Percentiles rank a stretch among this genome's conserved stretches.
phyloP scores from a whole-genome alignment of 1,140 invertebrate genomes.

The Atta cephalotes region DNA sequence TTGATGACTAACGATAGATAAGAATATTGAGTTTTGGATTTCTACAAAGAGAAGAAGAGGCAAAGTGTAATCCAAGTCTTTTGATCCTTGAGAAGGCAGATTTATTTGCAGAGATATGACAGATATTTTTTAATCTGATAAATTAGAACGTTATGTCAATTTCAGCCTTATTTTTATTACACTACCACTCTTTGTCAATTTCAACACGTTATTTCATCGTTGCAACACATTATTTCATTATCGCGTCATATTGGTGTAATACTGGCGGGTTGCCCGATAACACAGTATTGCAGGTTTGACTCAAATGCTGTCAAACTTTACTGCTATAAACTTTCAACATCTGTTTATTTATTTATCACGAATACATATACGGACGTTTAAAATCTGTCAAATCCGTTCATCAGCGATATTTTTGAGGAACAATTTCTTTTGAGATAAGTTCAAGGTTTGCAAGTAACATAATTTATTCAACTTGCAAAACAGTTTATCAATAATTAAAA shows the following conservation, averaged over 20 bases:
- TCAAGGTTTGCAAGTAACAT: not conserved
- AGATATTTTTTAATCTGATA: not conserved
- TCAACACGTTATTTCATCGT: slow-evolving; percentile 2
- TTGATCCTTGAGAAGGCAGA: not conserved
- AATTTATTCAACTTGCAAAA: slow-evolving; percentile 13
- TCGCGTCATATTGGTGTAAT: not conserved
- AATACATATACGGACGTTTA: slow-evolving; percentile 8
- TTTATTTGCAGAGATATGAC: not conserved
- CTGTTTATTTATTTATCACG: slow-evolving; percentile 38
- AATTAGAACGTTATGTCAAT: not conserved
- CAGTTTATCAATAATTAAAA: not conserved
- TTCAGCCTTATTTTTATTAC: slow-evolving; percentile 26
- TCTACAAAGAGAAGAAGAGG: not conserved
- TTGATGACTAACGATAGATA: not conserved
- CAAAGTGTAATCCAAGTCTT: not conserved
- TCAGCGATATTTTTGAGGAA: not conserved
- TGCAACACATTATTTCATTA: not conserved
- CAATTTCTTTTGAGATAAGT: not conserved
- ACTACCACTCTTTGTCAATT: not conserved
- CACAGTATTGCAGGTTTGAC: not conserved
- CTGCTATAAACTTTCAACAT: not conserved
- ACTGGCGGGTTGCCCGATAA: not conserved
- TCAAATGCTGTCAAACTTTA: slow-evolving; percentile 29
- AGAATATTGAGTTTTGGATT: not conserved
- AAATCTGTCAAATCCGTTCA: not conserved